Evolutionary conservation across 2,888 invertebrate genomes (phyloP), one percentile per base, ranked within the genome.

Genomic region (Trichopria drosophilae): DNA sequence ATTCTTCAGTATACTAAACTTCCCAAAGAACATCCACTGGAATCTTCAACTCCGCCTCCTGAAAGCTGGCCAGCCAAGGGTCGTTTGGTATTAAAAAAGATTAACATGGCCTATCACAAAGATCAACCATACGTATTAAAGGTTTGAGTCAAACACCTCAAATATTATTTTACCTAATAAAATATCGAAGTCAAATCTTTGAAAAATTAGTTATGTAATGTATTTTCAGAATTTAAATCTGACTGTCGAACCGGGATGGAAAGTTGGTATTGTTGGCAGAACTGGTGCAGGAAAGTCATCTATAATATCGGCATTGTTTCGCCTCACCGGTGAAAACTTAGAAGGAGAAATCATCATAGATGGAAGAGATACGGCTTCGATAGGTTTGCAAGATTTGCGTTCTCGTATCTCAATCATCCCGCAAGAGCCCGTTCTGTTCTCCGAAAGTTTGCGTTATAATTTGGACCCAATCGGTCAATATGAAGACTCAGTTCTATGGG

Each of bases 271-370:
- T 6, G 87, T 90, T 3, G 91, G 92, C 0, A 77, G 91, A 62
- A 92, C 92, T 0, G 92, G 92, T 0, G 91, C 91, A 1, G 92
- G 91, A n/a, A 90, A 90, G 71, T 86, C 87, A 0, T 88, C 88
- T 0, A 75, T 88, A 36, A 86, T 90, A 62, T 81, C 87, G 0
- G 87, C 88, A 2, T 75, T 94, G 16, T 93, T 93, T 73, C 87
- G 94, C 50, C 72, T 97, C 55, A 79, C 81, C 0, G 86, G 85
- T 55, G 68, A 71, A 0, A 80, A 81, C 39, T 79, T 87, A 32
- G 84, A 86, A 45, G 96, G 96, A 0, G 78, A 81, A 18, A 86
- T 97, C 29, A 71, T 83, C 44, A 90, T 97, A 60, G 97, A 97
- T 73, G 85, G 81, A 0, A 79, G 88, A 3, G 84, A 89, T 66